Evolutionary conservation across 2,113 vertebrate species (phyloP), one percentile per base, ranked within the genome.

Genomic region (Phaethon lepturus): DNA sequence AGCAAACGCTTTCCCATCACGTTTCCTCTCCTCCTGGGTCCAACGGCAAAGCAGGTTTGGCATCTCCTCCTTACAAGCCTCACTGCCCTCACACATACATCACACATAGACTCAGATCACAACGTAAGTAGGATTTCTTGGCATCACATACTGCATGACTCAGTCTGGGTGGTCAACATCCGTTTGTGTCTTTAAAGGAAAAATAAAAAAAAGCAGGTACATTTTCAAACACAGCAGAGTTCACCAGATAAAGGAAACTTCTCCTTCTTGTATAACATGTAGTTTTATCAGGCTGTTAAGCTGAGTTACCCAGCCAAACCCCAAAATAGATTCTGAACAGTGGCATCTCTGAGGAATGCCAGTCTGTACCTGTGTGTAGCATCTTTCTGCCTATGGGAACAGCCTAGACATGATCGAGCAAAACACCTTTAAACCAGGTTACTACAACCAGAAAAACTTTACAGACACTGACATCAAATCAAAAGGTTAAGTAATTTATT

Each of bases 101-200:
- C 78, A 55, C 67, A 58, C 23, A 35, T 13, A 80, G 59, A 45
- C 31, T 59, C 89, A 68, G 24, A 81, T 44, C 88, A 89, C 81
- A 89, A 52, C 24, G 52, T 74, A 47, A 86, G 69, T 20, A 59
- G 64, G 73, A 62, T 94, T 94, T 94, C 77, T 95, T 95, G 91
- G 76, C 91, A 76, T 62, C 35, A 44, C 4, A 10, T 24, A 33
- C 38, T 58, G 17, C 9, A 19, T 87, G 68, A 86, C 35, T 94
- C 80, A 77, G 40, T 68, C 62, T 95, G 91, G 86, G 76, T 91
- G 86, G 86, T 64, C 91, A 97, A 53, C 0, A 0, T 59, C 33
- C 6, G 0, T 88, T 76, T 62, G 9, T 2, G 1, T 40, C 28
- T 83, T 66, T 78, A 94, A 93, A 88, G 15, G 11, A 17, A 44